A percentile compares a stretch with the other conserved stretches of the same genome.
Conservation (phyloP, 2,113 vertebrate genomes). For the Pomatostomus ruficeps region DNA sequence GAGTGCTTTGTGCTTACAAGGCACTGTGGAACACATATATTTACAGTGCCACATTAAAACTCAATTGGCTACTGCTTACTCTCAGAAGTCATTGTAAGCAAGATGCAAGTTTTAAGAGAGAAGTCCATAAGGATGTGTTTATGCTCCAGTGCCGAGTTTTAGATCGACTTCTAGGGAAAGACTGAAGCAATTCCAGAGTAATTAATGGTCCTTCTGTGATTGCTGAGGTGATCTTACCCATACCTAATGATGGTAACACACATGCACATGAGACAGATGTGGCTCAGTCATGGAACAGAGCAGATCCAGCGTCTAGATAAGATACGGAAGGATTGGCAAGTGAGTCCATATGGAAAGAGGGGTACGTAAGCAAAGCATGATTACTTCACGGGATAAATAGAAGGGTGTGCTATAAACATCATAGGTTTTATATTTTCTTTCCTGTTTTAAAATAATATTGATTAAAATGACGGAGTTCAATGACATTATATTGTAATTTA, state of each 20-base stretch:
- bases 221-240: background rate
- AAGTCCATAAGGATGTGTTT: slow-evolving; percentile 26
- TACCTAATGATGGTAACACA: slow-evolving; percentile 14
- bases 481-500: background rate
- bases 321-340: background rate
- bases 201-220: slow-evolving; percentile 54
- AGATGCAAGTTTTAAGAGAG: background rate
- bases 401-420: background rate
- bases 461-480: background rate
- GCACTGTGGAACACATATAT: background rate
- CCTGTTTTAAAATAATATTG: background rate
- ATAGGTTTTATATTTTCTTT: background rate
- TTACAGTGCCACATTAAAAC: slow-evolving; percentile 12
- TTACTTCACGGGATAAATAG: background rate
- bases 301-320: background rate
- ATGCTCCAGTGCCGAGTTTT: background rate
- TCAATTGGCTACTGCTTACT: slow-evolving; percentile 2
- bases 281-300: background rate
- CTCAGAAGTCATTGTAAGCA: slow-evolving; percentile 2
- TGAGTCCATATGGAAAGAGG: background rate
- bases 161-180: background rate
- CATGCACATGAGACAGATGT: background rate
- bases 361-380: background rate
- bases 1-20: background rate
- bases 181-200: slow-evolving; percentile 47